phyloP scores from a whole-genome alignment of 2,113 vertebrate genomes.

The Lipotes vexillifer region DNA sequence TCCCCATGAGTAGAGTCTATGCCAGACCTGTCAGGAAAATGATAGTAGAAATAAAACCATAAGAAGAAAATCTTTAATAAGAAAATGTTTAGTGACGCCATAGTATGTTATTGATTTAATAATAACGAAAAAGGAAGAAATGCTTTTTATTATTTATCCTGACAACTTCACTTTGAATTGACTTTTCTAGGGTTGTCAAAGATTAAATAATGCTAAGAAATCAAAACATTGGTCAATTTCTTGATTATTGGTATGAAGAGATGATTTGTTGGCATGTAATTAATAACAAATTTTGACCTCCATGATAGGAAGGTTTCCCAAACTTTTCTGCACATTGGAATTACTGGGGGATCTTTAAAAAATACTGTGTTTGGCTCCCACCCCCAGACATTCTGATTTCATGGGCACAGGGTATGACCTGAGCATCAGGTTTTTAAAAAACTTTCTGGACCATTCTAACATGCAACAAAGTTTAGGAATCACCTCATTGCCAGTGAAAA shows the following conservation, averaged over 20 bases:
- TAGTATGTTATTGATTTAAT: not conserved
- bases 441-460: not conserved
- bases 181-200: not conserved
- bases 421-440: not conserved
- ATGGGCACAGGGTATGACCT: not conserved
- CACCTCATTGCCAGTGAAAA: not conserved
- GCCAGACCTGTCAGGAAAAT: not conserved
- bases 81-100: not conserved
- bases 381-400: not conserved
- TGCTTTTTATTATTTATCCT: not conserved
- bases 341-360: not conserved
- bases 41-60: not conserved
- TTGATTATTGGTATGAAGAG: not conserved
- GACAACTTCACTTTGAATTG: not conserved
- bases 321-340: not conserved
- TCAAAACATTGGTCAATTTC: not conserved
- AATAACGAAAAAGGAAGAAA: not conserved
- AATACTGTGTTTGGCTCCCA: not conserved
- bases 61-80: not conserved
- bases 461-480: not conserved
- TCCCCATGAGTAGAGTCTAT: not conserved
- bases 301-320: not conserved
- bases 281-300: slow-evolving; percentile 16
- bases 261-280: slow-evolving; percentile 16
- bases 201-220: slow-evolving; percentile 18